phyloP scores from a whole-genome alignment of 2,113 vertebrate genomes.

The Laticauda colubrina region DNA sequence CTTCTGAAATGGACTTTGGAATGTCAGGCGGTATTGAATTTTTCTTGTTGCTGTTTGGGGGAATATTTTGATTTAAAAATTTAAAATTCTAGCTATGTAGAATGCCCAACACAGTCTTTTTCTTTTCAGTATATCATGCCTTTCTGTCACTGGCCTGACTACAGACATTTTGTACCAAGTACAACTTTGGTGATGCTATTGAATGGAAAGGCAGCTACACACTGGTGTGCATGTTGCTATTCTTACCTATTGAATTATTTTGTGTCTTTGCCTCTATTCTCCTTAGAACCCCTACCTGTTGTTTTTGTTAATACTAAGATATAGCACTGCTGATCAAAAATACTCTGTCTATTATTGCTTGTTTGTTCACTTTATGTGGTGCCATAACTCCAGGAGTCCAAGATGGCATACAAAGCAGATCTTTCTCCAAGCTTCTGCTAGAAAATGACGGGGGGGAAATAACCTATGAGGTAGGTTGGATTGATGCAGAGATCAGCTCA shows the following conservation, averaged over 20 bases:
- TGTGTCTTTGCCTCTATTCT: too few species aligned
- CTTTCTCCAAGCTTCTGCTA: background rate
- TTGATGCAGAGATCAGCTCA: background rate
- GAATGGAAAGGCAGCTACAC: background rate
- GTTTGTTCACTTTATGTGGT: background rate
- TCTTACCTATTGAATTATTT: background rate
- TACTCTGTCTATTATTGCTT: background rate
- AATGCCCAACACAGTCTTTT: background rate
- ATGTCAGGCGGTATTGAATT: background rate
- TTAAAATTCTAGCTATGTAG: background rate
- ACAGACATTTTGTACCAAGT: background rate
- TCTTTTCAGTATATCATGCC: background rate
- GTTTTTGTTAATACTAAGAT: background rate
- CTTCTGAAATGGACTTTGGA: too few species aligned
- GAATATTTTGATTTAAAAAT: background rate
- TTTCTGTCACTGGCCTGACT: background rate
- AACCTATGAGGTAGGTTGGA: background rate
- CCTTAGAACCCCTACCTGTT: background rate
- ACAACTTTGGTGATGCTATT: background rate
- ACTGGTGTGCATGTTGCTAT: too few species aligned
- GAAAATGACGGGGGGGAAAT: background rate
- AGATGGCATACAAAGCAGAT: background rate
- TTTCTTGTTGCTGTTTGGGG: background rate
- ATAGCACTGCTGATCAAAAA: background rate
- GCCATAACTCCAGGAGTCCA: background rate